Percentiles rank a stretch among this genome's conserved stretches.
phyloP scores from a whole-genome alignment of 2,797 vertebrate species.

The Peromyscus eremicus region DNA sequence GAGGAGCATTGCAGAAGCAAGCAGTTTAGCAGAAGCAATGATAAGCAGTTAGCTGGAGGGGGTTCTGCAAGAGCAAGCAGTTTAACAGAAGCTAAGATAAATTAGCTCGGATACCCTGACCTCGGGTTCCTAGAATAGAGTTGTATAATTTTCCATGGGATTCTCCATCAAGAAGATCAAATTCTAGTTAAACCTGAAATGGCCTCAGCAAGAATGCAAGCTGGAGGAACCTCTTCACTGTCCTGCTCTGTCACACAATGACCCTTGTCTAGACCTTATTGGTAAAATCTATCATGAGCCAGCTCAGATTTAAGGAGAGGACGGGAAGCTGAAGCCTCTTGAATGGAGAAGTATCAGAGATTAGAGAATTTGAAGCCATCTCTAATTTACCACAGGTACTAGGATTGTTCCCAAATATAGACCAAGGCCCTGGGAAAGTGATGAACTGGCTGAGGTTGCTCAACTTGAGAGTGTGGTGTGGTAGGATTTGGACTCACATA shows the following conservation, averaged over 20 bases:
- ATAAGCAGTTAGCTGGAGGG: not conserved
- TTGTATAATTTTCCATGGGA: not conserved
- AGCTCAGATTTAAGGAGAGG: not conserved
- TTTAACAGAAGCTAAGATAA: not conserved
- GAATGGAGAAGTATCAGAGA: not conserved
- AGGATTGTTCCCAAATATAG: not conserved
- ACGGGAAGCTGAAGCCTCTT: not conserved
- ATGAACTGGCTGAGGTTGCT: too few relatives aligned
- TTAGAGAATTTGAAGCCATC: not conserved
- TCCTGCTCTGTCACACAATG: not conserved
- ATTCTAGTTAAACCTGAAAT: not conserved
- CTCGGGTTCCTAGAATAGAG: not conserved
- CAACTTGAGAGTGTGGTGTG: fast-evolving
- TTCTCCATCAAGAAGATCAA: not conserved
- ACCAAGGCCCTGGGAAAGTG: not conserved
- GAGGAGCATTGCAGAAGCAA: not conserved
- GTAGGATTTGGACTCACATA: not conserved
- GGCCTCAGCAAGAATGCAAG: not conserved
- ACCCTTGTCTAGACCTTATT: not conserved
- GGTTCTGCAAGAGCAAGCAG: not conserved
- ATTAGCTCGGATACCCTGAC: not conserved
- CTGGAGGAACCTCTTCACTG: not conserved
- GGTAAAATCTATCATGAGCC: not conserved
- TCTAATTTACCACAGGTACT: not conserved
- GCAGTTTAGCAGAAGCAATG: not conserved